Percentiles rank a stretch among this genome's conserved stretches.
Conservation (phyloP, 2,888 invertebrate species). For the Heliconius hortense region DNA sequence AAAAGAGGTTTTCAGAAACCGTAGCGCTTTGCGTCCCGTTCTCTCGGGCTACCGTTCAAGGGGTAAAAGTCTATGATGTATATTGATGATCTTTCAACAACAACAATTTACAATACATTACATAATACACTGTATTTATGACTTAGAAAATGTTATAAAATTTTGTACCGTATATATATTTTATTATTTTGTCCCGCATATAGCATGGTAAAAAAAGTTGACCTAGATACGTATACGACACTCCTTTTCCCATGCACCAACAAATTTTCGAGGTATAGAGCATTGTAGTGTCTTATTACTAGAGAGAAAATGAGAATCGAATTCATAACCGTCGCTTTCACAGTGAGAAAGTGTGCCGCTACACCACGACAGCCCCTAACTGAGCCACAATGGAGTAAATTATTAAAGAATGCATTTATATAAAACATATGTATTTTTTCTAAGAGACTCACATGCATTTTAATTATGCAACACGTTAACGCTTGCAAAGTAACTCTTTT, state of each 20-base stretch:
- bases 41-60: too few species aligned
- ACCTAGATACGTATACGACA: not conserved
- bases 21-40: too few species aligned
- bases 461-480: conserved; percentile 11
- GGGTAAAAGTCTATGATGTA: too few species aligned
- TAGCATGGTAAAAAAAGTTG: not conserved
- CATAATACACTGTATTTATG: not conserved
- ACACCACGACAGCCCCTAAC: not conserved
- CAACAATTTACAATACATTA: not conserved
- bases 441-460: not conserved
- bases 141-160: not conserved
- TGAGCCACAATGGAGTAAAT: not conserved
- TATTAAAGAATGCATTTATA: not conserved
- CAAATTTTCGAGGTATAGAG: too few species aligned
- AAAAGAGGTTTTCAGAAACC: too few species aligned
- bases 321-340: not conserved
- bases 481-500: not conserved
- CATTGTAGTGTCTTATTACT: too few species aligned
- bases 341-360: not conserved
- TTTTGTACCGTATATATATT: too few species aligned
- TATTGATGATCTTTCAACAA: too few species aligned
- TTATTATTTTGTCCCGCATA: not conserved
- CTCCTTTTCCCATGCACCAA: not conserved
- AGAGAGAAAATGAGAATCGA: not conserved
- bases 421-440: not conserved